Evolutionary conservation across 2,113 vertebrate species (phyloP), one percentile per base, ranked within the genome.

Genomic region (Engraulis encrasicolus): DNA sequence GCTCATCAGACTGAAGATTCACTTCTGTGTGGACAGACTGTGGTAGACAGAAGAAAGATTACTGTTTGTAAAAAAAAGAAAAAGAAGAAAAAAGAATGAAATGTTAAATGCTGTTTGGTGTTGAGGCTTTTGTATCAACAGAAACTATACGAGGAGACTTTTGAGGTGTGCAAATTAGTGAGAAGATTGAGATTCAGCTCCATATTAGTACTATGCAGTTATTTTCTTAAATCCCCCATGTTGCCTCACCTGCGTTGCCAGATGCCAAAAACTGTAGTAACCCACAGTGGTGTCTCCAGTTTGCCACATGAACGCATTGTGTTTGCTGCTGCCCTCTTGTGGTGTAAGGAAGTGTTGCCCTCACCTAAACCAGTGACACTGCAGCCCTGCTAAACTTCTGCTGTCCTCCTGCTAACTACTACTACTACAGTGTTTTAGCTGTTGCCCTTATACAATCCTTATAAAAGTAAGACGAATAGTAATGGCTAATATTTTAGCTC

Each of bases 351-450:
- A 2, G 74, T 85, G 87, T 89, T 87, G 84, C 88, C 58, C 27
- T 23, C 58, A 66, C 31, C 23, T 66, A 66, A 23, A 31, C 58
- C 58, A 58, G 4, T 5, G 40, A 45, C 40, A 58, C 18, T 58
- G 6, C 52, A 66, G 58, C 31, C 58, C 27, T 14, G 31, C 27
- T 31, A 27, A 12, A 66, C 58, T 66, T 66, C 23, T 23, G 27
- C n/a, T 66, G 58, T 66, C 58, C 58, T 87, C 37, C 37, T 38
- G 83, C 77, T 23, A 82, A 80, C 79, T 84, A 87, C 88, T 91
- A 80, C 79, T 84, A 87, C 88, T 91, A 78, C 93, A 93, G 93
- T 93, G 93, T 94, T 94, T 93, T 94, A 93, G 90, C 93, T 93
- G 93, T 92, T 83, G 91, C 58, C 27, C 23, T 27, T 31, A 58